Evolutionary conservation across 2,888 invertebrate species (phyloP), one percentile per base, ranked within the genome.

Genomic region (Cerceris ruficornis): DNA sequence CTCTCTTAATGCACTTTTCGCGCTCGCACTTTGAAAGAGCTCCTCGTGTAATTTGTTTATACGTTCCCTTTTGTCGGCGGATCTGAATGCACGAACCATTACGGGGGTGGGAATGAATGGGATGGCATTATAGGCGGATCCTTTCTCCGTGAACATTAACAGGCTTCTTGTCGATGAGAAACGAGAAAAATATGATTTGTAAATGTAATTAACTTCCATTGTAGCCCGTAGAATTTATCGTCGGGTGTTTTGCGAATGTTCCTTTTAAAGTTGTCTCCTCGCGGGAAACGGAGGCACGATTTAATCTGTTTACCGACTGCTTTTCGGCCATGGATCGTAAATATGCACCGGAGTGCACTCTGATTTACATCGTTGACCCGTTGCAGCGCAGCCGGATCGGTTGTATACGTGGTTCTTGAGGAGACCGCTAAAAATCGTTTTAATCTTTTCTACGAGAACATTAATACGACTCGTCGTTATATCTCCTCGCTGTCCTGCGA

Each of bases 31-130:
- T 54, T 46, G 54, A 58, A 66, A 61, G 70, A 70, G 59, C 50
- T 54, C 17, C 52, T 59, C 52, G 39, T 61, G 61, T 52, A 73
- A 77, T 74, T 81, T 74, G 81, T 77, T 81, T 77, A 81, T 61
- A 58, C 58, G 13, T 39, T 15, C 54, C 14, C 62, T 70, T 77
- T 64, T 64, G 70, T 73, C 57, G 59, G 5, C 42, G 46, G 43
- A 39, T 54, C 42, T 41, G 8, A 52, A 13, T 28, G 49, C 55
- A 15, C 57, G 49, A 17, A 49, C 42, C 9, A 15, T n/a, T 66
- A 17, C 9, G 43, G 39, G 46, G 7, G 7, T 6, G 6, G 13
- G 7, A 52, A 52, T 7, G 52, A 52, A 52, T 13, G 13, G 14
- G 14, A 52, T 1, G n/a, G 2, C 9, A 14, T 28, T 28, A 28